These are phyloP conservation scores for Cherax destructor DNA, from an alignment of 1,140 invertebrate genomes.

Conservation along the genomic window DNA sequence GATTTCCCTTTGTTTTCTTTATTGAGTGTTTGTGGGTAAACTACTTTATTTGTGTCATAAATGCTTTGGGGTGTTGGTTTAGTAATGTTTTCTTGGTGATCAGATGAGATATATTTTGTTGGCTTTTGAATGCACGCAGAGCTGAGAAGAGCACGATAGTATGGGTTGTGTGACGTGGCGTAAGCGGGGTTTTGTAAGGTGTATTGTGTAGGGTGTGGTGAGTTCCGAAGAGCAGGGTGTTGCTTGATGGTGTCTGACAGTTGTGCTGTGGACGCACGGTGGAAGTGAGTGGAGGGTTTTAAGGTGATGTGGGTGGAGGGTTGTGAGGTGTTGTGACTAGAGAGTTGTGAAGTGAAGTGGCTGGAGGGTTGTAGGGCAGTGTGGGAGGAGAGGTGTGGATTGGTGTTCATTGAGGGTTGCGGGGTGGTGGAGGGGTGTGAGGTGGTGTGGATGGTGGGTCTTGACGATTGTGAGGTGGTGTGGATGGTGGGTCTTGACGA, in stretches of 20 bases:
- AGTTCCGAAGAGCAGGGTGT: no score
- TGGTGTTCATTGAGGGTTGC: background rate
- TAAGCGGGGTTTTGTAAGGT: background rate
- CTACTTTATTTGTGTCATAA: background rate
- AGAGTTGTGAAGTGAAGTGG: background rate
- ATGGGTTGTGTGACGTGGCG: no score
- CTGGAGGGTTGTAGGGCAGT: background rate
- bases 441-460: no score
- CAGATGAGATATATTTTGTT: background rate
- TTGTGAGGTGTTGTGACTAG: background rate
- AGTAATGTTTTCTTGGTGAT: background rate
- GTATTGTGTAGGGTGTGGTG: background rate
- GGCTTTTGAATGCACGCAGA: background rate
- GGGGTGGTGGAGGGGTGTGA: background rate
- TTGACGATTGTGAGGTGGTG: no score
- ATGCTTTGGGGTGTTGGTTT: background rate
- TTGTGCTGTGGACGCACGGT: no score
- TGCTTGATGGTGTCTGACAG: no score
- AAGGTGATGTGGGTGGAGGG: background rate
- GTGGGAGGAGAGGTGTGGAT: background rate
- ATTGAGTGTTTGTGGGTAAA: slow-evolving; percentile 19
- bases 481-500: no score
- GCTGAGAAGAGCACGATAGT: background rate
- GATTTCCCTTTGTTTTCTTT: slow-evolving; percentile 51
- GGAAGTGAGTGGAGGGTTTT: background rate